A percentile compares a stretch with the other conserved stretches of the same genome.
These are phyloP conservation scores for Progne subis DNA, from an alignment of 2,113 vertebrate genomes.

Conservation along the genomic window DNA sequence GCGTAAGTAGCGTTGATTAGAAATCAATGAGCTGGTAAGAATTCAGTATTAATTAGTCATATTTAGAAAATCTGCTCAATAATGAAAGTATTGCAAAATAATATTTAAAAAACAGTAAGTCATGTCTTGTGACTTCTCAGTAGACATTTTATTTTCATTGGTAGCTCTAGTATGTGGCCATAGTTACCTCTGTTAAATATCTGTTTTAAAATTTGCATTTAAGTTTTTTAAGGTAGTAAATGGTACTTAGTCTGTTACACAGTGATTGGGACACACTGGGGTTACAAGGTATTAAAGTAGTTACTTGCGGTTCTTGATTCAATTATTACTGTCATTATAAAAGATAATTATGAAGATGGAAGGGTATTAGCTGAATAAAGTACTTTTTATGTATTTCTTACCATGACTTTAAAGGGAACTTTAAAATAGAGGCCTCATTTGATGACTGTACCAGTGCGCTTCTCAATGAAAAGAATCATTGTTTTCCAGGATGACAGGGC, in stretches of 20 bases:
- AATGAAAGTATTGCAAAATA: neutral
- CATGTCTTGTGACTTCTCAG: neutral
- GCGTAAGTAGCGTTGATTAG: constrained; percentile 80
- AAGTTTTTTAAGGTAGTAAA: neutral
- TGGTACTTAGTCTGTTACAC: neutral
- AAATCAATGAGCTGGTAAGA: neutral
- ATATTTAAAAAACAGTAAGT: neutral
- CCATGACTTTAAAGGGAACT: neutral
- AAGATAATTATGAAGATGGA: neutral
- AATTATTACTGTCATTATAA: neutral
- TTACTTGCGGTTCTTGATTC: neutral
- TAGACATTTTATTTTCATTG: neutral
- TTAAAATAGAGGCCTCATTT: neutral
- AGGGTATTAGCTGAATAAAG: neutral
- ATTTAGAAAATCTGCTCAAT: neutral
- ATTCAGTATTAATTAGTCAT: neutral
- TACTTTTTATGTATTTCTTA: neutral
- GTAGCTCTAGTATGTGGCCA: neutral
- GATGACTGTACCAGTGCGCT: neutral
- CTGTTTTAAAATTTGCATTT: neutral
- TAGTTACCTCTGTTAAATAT: neutral
- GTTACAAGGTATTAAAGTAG: neutral
- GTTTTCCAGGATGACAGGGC: neutral
- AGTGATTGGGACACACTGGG: neutral
- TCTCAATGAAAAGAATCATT: neutral